A percentile compares a stretch with the other conserved stretches of the same genome.
phyloP scores from a whole-genome alignment of 2,797 vertebrate species.

The Podarcis siculus region DNA sequence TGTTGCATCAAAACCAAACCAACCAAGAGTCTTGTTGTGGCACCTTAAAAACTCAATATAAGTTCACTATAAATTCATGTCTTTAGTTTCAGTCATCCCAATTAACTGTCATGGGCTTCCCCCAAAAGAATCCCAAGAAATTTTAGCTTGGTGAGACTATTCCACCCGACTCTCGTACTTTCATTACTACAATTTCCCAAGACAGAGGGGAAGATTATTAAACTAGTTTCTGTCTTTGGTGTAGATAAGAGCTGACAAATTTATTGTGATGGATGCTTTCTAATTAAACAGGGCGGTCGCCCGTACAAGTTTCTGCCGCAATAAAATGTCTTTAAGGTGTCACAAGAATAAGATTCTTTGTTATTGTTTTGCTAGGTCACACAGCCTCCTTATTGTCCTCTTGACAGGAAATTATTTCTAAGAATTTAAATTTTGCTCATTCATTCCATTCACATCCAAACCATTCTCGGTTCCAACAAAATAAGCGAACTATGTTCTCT shows the following conservation, averaged over 20 bases:
- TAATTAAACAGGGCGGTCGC: background rate
- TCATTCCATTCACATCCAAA: constrained; percentile 10
- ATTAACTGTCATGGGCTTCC: background rate
- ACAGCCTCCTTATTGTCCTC: background rate
- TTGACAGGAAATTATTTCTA: background rate
- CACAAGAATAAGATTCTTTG: background rate
- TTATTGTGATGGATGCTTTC: background rate
- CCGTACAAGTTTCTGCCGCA: background rate
- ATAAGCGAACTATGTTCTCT: background rate
- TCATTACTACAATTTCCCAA: background rate
- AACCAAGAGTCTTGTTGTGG: background rate
- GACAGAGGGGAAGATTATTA: background rate
- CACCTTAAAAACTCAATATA: background rate
- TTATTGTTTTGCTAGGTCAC: background rate
- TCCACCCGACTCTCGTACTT: background rate
- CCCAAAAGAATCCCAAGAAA: background rate
- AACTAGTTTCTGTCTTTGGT: background rate
- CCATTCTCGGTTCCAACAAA: background rate
- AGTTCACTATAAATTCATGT: background rate
- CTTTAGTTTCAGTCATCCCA: background rate
- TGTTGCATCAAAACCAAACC: background rate
- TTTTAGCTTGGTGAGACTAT: background rate
- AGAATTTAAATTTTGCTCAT: background rate
- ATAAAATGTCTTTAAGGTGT: background rate
- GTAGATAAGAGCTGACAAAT: background rate